These are phyloP conservation scores for Norana najaformis DNA, from an alignment of 2,888 invertebrate genomes.

Conservation along the genomic window DNA sequence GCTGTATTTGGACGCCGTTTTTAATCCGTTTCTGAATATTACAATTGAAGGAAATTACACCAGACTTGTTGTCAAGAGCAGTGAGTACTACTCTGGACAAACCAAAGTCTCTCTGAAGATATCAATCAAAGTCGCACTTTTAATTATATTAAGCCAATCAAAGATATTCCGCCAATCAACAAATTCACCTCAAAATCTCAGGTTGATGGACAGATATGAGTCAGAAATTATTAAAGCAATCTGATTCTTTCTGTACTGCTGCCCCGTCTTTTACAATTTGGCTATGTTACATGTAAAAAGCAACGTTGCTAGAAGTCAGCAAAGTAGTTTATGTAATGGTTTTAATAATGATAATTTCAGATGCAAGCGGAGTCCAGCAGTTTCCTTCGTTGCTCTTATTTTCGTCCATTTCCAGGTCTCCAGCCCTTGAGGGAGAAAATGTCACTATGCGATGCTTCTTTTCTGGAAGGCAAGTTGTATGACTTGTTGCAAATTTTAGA, in stretches of 20 bases:
- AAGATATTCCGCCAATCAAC: too few relatives aligned
- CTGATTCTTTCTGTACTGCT: too few relatives aligned
- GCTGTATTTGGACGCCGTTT: neutral
- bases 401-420: neutral
- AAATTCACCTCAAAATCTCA: too few relatives aligned
- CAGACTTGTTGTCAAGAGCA: neutral
- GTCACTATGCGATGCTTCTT: neutral
- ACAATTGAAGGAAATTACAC: slow-evolving; percentile 16
- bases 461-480: neutral
- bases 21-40: neutral
- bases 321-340: neutral
- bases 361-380: neutral
- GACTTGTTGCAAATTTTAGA: neutral
- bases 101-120: neutral
- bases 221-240: too few relatives aligned
- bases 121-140: neutral
- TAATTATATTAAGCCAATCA: too few relatives aligned
- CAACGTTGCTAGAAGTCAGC: too few relatives aligned
- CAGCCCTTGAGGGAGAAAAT: neutral
- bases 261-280: too few relatives aligned
- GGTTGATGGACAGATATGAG: too few relatives aligned
- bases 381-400: neutral
- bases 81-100: neutral
- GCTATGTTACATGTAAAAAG: too few relatives aligned
- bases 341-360: neutral